Base-by-base conservation (phyloP, 2,888 invertebrate species). In the Oconnorella tubifera region DNA sequence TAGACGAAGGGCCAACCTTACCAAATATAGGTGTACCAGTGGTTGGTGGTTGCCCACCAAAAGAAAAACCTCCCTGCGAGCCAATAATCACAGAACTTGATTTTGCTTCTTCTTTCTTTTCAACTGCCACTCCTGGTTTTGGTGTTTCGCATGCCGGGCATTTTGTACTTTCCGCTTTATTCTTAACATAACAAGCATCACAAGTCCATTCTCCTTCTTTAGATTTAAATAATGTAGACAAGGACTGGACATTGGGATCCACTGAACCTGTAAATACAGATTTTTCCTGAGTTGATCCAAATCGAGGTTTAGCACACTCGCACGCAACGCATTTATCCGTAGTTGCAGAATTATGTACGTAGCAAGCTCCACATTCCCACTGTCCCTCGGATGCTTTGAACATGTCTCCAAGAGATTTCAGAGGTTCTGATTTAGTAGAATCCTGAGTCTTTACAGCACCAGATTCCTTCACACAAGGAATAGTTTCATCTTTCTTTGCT, bases 281-380 rank as follows among this genome's bases (percentile, higher is more conserved):
- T n/a, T n/a, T n/a, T n/a, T n/a, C n/a, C n/a, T n/a, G n/a, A n/a
- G n/a, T n/a, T n/a, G n/a, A n/a, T n/a, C n/a, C n/a, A n/a, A n/a
- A n/a, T 4, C 78, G 79, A 19, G 80, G 79, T 59, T 77, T 76
- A 2, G 73, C 61, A 1, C 76, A 71, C 3, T 70, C 61, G 72
- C 82, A 81, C 3, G 79, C 78, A 3, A 71, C 69, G 68, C 82
- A 82, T 48, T 72, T 74, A 28, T 69, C 66, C 19, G 68, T 64
- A 28, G 70, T 71, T 3, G 64, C 71, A 4, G 83, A 79, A 76
- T 89, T 89, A 48, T 84, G 82, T 19, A 88, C 81, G 80, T 87
- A 83, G 76, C 89, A 89, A 27, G 81, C 82, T 1, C 84, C 80
- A 78, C 90, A 90, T 72, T 87, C 86, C 89, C 89, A 89, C 27